Conservation (phyloP, 2,113 vertebrate genomes). For the Willisornis vidua region DNA sequence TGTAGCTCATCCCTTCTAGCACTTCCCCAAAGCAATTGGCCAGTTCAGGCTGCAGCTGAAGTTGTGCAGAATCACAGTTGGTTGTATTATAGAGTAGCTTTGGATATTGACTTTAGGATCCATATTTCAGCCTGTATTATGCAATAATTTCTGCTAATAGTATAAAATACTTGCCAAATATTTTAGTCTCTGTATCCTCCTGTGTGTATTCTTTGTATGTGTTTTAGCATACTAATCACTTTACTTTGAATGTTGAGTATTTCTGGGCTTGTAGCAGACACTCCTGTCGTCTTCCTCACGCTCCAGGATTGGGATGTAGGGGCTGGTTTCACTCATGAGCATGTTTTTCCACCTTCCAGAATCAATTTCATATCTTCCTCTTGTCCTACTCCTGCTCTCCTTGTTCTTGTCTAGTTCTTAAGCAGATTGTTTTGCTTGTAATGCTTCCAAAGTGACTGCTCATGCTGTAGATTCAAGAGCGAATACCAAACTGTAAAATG, state of each 20-base stretch:
- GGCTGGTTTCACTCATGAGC: not conserved
- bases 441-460: constrained; percentile 45
- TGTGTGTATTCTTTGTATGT: not conserved
- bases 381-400: not conserved
- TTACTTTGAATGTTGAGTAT: not conserved
- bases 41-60: not conserved
- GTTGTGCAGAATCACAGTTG: not conserved
- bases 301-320: not conserved
- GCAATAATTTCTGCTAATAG: not conserved
- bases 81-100: not conserved
- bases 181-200: not conserved
- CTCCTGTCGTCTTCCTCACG: not conserved
- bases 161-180: not conserved
- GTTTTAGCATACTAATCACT: not conserved
- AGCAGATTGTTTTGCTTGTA: constrained; percentile 62
- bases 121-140: not conserved
- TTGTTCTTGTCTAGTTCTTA: constrained; percentile 31
- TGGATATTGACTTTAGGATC: not conserved
- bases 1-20: not conserved
- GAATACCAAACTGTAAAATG: constrained; percentile 2
- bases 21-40: not conserved
- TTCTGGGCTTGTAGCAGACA: not conserved
- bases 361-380: not conserved
- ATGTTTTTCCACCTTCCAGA: not conserved
- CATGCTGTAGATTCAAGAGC: not conserved